Base-by-base conservation (phyloP, 2,888 invertebrate species). In the Prosopocoilus inquinatus region DNA sequence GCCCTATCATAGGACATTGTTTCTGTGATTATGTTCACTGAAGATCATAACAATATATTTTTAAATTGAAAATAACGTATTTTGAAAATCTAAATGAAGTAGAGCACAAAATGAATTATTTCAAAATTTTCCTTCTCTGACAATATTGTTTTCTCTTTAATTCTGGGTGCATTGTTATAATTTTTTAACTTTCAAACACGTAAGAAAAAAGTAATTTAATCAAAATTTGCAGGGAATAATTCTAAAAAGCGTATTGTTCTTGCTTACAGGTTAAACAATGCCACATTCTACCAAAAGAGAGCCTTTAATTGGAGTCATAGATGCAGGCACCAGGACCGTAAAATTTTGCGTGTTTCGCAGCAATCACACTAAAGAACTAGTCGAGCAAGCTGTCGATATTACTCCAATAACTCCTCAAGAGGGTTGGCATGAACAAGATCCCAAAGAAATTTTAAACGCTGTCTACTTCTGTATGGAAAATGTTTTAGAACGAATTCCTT, bases 351-450 rank as follows among this genome's bases (percentile, higher is more conserved):
- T 92, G 61, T 91, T 87, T 75, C 85, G 85, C 68, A 88, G 89
- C 12, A 88, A 89, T 55, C 85, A 88, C 41, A 86, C 89, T 13
- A 87, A 90, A 61, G 89, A 95, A 75, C 75, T 96, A 43, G 87
- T 87, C 0, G 86, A 89, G 4, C 88, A 93, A 76, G 89, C 91
- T 70, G 83, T 91, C 28, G 91, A 94, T 72, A 86, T 96, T 47
- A 83, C 85, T 8, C 88, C 90, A 62, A 80, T 87, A 4, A 87
- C 85, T 64, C 94, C 95, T 0, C 84, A 90, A 64, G 93, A 94
- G 73, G 94, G 96, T 60, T 98, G 96, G 96, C 88, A 88, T 50
- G 97, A 98, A 71, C 92, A 95, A 75, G 91, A 96, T 71, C 94
- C 97, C 0, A 75, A 84, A 59, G 90, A 93, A 75, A 91, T 98